phyloP scores from a whole-genome alignment of 1,140 invertebrate species.

The Leguminivora glycinivorella region DNA sequence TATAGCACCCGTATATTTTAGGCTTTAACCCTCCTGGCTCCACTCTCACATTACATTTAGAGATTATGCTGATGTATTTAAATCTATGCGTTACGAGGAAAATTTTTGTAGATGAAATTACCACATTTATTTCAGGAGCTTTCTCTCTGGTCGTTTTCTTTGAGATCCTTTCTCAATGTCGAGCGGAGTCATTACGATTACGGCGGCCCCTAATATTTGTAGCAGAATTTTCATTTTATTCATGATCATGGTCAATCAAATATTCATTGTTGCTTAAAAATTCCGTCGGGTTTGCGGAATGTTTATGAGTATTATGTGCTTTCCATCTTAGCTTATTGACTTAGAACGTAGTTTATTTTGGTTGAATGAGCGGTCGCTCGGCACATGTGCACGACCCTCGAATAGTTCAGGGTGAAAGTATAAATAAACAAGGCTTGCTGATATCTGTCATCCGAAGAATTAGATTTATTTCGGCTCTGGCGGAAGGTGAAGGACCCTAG shows the following conservation, averaged over 20 bases:
- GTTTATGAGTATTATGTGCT: slow-evolving; percentile 24
- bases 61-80: slow-evolving; percentile 66
- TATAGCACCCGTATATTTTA: neutral
- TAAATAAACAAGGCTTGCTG: slow-evolving; percentile 77
- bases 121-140: slow-evolving; percentile 57
- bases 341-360: slow-evolving; percentile 65
- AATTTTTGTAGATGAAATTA: slow-evolving; percentile 61
- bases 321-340: slow-evolving; percentile 49
- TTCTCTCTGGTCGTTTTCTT: slow-evolving; percentile 46
- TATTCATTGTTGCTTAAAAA: slow-evolving; percentile 29
- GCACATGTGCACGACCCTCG: slow-evolving; percentile 64
- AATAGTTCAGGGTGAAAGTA: slow-evolving; percentile 62
- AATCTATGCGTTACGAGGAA: slow-evolving; percentile 54
- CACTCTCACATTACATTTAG: slow-evolving; percentile 46
- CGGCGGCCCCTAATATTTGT: slow-evolving; percentile 28
- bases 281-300: slow-evolving; percentile 10
- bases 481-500: slow-evolving; percentile 71
- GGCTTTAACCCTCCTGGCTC: slow-evolving; percentile 38
- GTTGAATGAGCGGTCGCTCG: slow-evolving; percentile 54
- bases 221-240: slow-evolving; percentile 27
- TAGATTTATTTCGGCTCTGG: slow-evolving; percentile 75
- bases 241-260: slow-evolving; percentile 32
- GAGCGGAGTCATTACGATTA: slow-evolving; percentile 39
- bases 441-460: slow-evolving; percentile 77
- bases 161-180: slow-evolving; percentile 55